Percentiles rank a stretch among this genome's conserved stretches.
Evolutionary conservation across 2,797 vertebrate genomes (phyloP).

Genomic region (Linurgus olivaceus): DNA sequence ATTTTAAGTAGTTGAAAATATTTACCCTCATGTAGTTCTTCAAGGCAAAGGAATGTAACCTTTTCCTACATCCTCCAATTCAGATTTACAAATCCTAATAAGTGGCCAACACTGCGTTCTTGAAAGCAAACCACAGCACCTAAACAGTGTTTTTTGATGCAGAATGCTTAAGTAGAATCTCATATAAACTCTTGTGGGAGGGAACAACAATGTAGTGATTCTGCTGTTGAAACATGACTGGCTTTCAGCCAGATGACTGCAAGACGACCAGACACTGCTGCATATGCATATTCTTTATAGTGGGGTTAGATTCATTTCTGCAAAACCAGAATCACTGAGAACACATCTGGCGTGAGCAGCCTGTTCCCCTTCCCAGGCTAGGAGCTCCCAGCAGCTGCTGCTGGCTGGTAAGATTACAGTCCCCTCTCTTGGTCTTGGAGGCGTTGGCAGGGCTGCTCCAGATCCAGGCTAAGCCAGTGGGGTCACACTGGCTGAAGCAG

Average conservation of each 20-base stretch:
- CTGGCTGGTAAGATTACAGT: not conserved
- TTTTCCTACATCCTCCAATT: not conserved
- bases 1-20: not conserved
- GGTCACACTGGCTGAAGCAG: not conserved
- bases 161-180: not conserved
- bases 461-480: not conserved
- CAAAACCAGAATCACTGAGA: not conserved
- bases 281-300: accelerated
- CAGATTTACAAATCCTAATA: not conserved
- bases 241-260: not conserved
- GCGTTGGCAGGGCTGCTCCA: accelerated
- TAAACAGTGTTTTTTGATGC: not conserved
- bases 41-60: not conserved
- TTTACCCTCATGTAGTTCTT: not conserved
- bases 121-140: not conserved
- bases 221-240: not conserved
- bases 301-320: not conserved
- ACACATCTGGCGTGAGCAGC: not conserved
- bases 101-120: not conserved
- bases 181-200: not conserved
- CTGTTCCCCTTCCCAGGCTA: not conserved
- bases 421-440: accelerated
- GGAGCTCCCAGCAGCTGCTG: not conserved
- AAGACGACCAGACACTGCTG: not conserved
- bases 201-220: not conserved